Evolutionary conservation across 2,113 vertebrate species (phyloP), one percentile per base, ranked within the genome.

Genomic region (Porphyrio hochstetteri): DNA sequence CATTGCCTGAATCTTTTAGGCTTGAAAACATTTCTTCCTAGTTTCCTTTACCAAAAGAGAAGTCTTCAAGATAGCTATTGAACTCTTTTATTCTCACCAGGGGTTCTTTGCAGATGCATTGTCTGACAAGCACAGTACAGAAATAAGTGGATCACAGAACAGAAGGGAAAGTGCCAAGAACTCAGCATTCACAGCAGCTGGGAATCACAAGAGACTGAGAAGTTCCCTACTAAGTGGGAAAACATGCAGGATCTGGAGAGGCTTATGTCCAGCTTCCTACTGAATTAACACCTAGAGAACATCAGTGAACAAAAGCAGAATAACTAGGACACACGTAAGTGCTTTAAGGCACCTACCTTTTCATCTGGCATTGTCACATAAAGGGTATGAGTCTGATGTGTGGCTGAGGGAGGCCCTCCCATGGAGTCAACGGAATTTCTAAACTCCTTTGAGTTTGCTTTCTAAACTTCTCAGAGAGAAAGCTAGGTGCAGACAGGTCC

Each of bases 281-380:
- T 74, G 56, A 64, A 40, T 13, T 65, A n/a, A 36, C 7, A 50
- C 3, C 29, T 67, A 40, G 42, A 15, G 7, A 53, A 48, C 11
- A 35, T 23, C 25, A 29, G 13, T 16, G 21, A 60, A 15, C 16
- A 69, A 52, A 69, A 65, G 5, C n/a, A 19, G 29, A 59, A 4
- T 33, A 44, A 27, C 5, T 61, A 61, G 9, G 25, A 61, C 8
- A 1, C 4, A 4, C 3, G 5, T n/a, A n/a, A 8, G 53, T 4
- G 29, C 29, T 28, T 24, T 7, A 44, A 84, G 17, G 4, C 16
- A 59, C 6, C 2, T 11, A 21, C 3, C 9, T 5, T 48, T 76
- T 83, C 0, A 0, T 3, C 5, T 63, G 19, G 5, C 8, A 23
- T 23, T 48, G 21, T 48, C 48, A 48, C 21, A 23, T 48, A 48